phyloP scores from a whole-genome alignment of 2,888 invertebrate genomes.

The Micropterix aruncella region DNA sequence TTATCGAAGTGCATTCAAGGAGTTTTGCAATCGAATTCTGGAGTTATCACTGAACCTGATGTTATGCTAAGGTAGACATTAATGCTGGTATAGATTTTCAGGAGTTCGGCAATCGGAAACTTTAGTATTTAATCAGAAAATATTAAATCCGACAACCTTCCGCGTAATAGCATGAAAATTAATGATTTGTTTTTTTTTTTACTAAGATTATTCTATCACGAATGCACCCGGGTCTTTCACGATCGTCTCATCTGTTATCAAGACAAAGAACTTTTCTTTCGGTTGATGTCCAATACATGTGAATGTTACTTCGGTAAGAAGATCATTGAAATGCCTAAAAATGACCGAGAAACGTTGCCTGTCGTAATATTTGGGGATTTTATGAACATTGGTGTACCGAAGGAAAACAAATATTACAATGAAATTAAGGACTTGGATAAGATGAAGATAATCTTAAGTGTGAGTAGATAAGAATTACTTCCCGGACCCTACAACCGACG shows the following conservation, averaged over 20 bases:
- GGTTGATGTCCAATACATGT: slow-evolving; percentile 54
- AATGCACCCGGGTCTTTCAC: slow-evolving; percentile 82
- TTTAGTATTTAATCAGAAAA: too few relatives aligned
- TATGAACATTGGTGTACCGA: slow-evolving; percentile 56
- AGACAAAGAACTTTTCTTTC: slow-evolving; percentile 70
- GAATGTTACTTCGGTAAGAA: slow-evolving; percentile 44
- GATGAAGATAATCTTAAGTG: slow-evolving; percentile 55
- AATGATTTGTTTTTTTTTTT: slow-evolving; percentile 5
- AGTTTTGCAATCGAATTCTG: slow-evolving; percentile 69
- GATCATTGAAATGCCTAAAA: slow-evolving; percentile 43
- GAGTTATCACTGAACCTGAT: slow-evolving; percentile 49
- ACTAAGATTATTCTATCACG: slow-evolving; percentile 76
- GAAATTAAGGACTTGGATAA: slow-evolving; percentile 65
- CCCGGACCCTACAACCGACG: too few relatives aligned
- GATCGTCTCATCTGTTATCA: slow-evolving; percentile 73
- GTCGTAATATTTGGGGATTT: slow-evolving; percentile 77
- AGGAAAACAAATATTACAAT: slow-evolving; percentile 64
- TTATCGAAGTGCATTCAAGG: slow-evolving; percentile 85
- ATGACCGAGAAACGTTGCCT: slow-evolving; percentile 46
- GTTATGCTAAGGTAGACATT: slow-evolving; percentile 48
- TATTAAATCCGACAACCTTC: neutral
- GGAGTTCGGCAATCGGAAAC: too few relatives aligned
- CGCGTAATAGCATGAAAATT: neutral
- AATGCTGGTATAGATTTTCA: neutral
- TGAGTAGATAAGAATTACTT: too few relatives aligned